Evolutionary conservation across 2,113 vertebrate species (phyloP).

Genomic region (Xyrauchen texanus): DNA sequence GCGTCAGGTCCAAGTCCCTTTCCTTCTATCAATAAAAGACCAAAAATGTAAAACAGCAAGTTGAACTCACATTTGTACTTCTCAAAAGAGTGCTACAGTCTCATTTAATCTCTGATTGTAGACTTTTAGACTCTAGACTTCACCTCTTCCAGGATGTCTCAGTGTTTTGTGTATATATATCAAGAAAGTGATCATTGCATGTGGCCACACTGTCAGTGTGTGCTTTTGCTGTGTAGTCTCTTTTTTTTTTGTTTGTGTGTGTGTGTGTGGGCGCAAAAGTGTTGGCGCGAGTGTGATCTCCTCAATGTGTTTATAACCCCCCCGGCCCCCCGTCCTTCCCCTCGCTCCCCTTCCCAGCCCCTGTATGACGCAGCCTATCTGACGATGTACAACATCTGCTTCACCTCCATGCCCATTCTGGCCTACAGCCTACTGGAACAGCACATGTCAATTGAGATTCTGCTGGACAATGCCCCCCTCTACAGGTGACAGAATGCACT

Average conservation of each 20-base stretch:
- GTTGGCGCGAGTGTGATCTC: constrained; percentile 44
- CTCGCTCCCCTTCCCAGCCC: constrained; percentile 76
- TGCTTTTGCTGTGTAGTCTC: constrained; percentile 37
- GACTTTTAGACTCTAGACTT: neutral
- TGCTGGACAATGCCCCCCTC: constrained; percentile 75
- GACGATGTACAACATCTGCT: constrained; percentile 99
- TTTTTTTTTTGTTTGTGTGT: constrained; percentile 32
- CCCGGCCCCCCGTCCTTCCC: constrained; percentile 54
- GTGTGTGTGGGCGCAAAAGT: too few species aligned
- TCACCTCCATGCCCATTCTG: constrained; percentile 97
- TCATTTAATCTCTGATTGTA: neutral
- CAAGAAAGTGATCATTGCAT: constrained; percentile 17
- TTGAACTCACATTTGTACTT: neutral
- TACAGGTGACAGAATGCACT: constrained; percentile 71
- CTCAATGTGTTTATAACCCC: constrained; percentile 65
- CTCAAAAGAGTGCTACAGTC: neutral
- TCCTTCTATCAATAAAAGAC: neutral
- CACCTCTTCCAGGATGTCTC: neutral
- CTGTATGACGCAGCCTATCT: constrained; percentile 97
- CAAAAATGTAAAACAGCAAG: neutral
- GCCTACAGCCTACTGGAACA: constrained; percentile 96
- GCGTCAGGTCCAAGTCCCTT: neutral
- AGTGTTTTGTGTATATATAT: constrained; percentile 9
- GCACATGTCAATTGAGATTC: constrained; percentile 85
- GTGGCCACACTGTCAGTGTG: constrained; percentile 14